These are phyloP conservation scores for Dolichallabes microphthalmus DNA, from an alignment of 2,113 vertebrate genomes.

Conservation along the genomic window DNA sequence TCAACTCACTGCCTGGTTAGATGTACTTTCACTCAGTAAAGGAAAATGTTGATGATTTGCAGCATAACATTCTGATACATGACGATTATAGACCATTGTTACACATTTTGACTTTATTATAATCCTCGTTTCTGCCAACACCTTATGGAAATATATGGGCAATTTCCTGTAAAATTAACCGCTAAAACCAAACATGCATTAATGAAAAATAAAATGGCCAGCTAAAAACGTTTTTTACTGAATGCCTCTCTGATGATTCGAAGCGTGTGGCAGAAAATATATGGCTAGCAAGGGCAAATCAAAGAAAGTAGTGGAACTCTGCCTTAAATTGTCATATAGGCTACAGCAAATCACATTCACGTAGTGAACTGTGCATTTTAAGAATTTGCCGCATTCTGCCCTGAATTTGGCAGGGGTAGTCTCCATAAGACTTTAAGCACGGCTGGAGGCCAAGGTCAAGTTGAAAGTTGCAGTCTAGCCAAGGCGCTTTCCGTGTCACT, in stretches of 20 bases:
- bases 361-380: not conserved
- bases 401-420: slow-evolving; percentile 68
- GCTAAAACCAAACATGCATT: not conserved
- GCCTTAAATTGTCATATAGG: not conserved
- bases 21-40: not conserved
- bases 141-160: not conserved
- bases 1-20: not conserved
- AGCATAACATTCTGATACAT: not conserved
- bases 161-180: not conserved
- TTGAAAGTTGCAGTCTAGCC: slow-evolving; percentile 88
- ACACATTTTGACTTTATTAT: not conserved
- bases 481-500: slow-evolving; percentile 68
- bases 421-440: slow-evolving; percentile 73
- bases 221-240: not conserved
- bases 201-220: not conserved
- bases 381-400: slow-evolving; percentile 48
- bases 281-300: not conserved
- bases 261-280: not conserved
- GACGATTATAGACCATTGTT: not conserved
- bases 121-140: not conserved
- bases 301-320: not conserved
- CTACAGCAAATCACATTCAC: not conserved
- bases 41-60: not conserved
- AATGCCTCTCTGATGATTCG: not conserved
- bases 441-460: slow-evolving; percentile 98